phyloP scores from a whole-genome alignment of 2,888 invertebrate genomes.

The Mechanitis messenoides region DNA sequence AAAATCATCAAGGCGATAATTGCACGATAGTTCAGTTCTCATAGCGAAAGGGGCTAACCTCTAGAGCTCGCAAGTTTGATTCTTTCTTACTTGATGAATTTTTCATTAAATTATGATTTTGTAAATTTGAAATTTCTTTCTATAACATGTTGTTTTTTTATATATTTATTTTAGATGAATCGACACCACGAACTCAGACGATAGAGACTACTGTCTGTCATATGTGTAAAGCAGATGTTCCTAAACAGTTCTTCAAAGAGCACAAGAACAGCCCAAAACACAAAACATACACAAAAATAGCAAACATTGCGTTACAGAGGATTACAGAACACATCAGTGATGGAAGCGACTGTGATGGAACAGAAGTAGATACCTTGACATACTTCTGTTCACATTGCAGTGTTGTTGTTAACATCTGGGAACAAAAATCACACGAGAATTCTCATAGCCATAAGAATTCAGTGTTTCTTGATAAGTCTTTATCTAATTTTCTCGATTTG shows the following conservation, averaged over 20 bases:
- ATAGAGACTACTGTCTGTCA: constrained; percentile 32
- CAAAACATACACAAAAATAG: constrained; percentile 32
- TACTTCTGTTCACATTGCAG: constrained; percentile 39
- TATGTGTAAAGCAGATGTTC: constrained; percentile 41
- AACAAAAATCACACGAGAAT: constrained; percentile 31
- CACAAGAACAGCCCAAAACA: constrained; percentile 39
- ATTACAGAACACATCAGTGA: constrained; percentile 30
- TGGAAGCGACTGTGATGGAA: constrained; percentile 5
- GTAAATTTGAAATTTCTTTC: no score
- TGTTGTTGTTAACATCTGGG: constrained; percentile 19
- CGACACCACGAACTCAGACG: constrained; percentile 1
- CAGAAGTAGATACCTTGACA: constrained; percentile 10
- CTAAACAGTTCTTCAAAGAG: constrained; percentile 31
- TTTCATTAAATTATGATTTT: no score
- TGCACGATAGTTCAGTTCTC: no score
- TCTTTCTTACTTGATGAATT: no score
- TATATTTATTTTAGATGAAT: constrained; percentile 11
- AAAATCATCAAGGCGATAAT: no score
- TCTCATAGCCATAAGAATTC: constrained; percentile 33
- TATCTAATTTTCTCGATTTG: constrained; percentile 30
- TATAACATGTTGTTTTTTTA: no score
- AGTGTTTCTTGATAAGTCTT: constrained; percentile 29
- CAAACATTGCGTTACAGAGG: constrained; percentile 34
- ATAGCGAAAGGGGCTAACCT: not conserved
- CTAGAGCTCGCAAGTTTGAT: no score